phyloP scores from a whole-genome alignment of 2,888 invertebrate species.

The Operophtera brumata region DNA sequence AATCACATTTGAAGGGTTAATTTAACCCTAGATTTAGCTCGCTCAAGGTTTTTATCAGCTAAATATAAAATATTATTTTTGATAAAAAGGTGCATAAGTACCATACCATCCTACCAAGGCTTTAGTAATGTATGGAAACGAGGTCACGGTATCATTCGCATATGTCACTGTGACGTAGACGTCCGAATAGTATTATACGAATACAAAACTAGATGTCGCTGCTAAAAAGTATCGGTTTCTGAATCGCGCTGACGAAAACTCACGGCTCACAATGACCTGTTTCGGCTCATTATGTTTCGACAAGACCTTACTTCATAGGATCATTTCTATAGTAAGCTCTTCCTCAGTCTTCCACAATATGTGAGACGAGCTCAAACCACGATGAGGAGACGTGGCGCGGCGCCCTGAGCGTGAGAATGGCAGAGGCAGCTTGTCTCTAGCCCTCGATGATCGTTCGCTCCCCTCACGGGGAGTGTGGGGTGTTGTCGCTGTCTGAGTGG shows the following conservation, averaged over 20 bases:
- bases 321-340: constrained; percentile 43
- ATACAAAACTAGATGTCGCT: constrained; percentile 10
- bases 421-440: constrained; percentile 28
- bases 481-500: constrained; percentile 28
- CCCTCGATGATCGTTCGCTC: constrained; percentile 44
- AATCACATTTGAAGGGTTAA: too few species aligned
- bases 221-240: constrained; percentile 5
- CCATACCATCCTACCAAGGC: too few species aligned
- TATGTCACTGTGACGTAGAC: not conserved
- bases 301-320: constrained; percentile 44
- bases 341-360: constrained; percentile 27
- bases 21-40: too few species aligned
- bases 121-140: too few species aligned
- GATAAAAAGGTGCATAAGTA: too few species aligned
- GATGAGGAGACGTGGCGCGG: constrained; percentile 43
- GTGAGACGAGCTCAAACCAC: constrained; percentile 26
- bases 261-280: not conserved
- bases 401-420: constrained; percentile 41
- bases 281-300: not conserved
- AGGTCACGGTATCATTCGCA: not conserved
- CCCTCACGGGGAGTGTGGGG: constrained; percentile 32
- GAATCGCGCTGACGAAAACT: constrained; percentile 27
- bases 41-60: too few species aligned
- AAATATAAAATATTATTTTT: too few species aligned
- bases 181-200: not conserved